Evolutionary conservation across 2,797 vertebrate species (phyloP).

Genomic region (Carapus acus): DNA sequence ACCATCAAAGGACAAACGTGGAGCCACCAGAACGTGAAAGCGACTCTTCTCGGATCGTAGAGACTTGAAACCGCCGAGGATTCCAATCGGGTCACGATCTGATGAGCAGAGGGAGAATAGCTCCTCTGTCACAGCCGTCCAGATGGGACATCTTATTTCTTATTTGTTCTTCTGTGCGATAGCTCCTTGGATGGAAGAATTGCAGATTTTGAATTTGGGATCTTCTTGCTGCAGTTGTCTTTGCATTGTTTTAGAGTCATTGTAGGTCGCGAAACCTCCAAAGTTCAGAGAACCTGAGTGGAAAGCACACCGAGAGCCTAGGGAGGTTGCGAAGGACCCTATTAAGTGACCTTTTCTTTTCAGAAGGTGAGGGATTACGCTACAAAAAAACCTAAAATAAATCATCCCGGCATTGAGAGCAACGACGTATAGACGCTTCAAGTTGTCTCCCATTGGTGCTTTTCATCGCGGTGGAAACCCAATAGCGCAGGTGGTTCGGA

Average conservation of each 20-base stretch:
- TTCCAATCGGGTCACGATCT: slow-evolving; percentile 20
- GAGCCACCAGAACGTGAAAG: slow-evolving; percentile 14
- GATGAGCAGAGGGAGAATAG: slow-evolving; percentile 29
- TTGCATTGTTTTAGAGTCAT: slow-evolving; percentile 36
- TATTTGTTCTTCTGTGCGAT: no score
- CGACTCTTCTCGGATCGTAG: slow-evolving; percentile 25
- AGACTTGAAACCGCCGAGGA: slow-evolving; percentile 25
- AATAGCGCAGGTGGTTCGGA: slow-evolving; percentile 44
- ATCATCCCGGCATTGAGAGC: slow-evolving; percentile 47
- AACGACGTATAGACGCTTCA: slow-evolving; percentile 35
- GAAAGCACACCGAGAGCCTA: slow-evolving; percentile 36
- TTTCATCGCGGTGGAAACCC: slow-evolving; percentile 46
- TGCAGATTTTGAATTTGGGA: slow-evolving; percentile 39
- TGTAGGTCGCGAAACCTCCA: slow-evolving; percentile 45
- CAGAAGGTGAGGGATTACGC: slow-evolving; percentile 24
- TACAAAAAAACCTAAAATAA: slow-evolving; percentile 47
- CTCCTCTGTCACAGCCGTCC: slow-evolving; percentile 35
- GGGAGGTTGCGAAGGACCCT: slow-evolving; percentile 43
- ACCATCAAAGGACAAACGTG: slow-evolving; percentile 42
- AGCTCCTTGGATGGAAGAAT: background rate
- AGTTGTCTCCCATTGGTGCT: slow-evolving; percentile 29
- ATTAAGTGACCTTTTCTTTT: slow-evolving; percentile 52
- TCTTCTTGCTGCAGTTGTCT: slow-evolving; percentile 20
- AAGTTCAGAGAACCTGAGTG: slow-evolving; percentile 19
- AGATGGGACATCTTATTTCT: background rate